Base-by-base conservation (phyloP, 1,140 invertebrate species). In the Xylocopa sonorina region DNA sequence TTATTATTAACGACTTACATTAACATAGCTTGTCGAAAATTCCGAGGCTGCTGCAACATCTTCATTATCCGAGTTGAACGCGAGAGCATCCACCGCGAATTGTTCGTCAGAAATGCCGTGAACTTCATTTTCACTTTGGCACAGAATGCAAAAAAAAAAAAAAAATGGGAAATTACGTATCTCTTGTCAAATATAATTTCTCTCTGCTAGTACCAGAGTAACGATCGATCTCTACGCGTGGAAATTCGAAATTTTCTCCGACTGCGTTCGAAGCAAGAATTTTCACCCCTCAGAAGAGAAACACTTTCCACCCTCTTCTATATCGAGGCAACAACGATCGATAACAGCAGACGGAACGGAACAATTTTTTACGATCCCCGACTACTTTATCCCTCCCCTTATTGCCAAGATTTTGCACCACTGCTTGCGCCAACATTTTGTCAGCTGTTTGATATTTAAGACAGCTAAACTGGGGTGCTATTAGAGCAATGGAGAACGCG, bases 321-420 rank as follows among this genome's bases (percentile, higher is more conserved):
- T 53, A 77, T 60, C 66, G 66, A 32, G n/a, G 53, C 48, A 32
- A 21, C 24, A 12, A 7, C 75, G 75, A 77, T 77, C 75, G 75
- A 77, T 77, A 77, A 7, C 14, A 38, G 75, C 75, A 77, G 66
- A 77, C 71, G 75, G 74, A 53, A 77, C 74, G 60, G 75, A 77
- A 71, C 53, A 69, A 60, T 76, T 67, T 76, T 80, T 75, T 50
- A 75, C 24, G 50, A 46, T 51, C 21, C 72, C n/a, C 43, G 67
- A 75, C 72, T 41, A 58, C 50, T 48, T 75, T 74, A 60, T 57
- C 48, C 73, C 53, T 3, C 51, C 18, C 62, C 68, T 2, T 46
- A 29, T 66, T n/a, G 43, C 69, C 27, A 34, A 34, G 1, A 16
- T 60, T 60, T 71, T 21, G 29, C 55, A 43, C 32, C n/a, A n/a